Base-by-base conservation (phyloP, 2,888 invertebrate species). In the Syritta pipiens region DNA sequence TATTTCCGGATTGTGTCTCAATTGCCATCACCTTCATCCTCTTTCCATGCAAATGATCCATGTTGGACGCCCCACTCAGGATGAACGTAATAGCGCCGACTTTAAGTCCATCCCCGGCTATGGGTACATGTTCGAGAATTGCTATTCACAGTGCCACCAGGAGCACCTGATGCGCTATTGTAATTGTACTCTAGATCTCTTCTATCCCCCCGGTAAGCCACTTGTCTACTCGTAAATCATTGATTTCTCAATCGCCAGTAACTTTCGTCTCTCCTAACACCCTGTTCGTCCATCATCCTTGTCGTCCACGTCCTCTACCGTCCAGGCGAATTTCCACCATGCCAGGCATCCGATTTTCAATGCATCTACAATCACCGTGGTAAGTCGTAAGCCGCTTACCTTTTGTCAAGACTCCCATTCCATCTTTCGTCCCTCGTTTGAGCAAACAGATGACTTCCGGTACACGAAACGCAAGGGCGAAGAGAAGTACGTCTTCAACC, bases 111-210 rank as follows among this genome's bases (percentile, higher is more conserved):
- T 89, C 20, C 81, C 83, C 4, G 88, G 86, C 20, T 85, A 87
- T 67, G 83, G 84, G 42, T 89, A 89, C 77, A 86, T 88, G 84
- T 83, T 84, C 71, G 84, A 86, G 69, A 89, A 89, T 84, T 89
- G 89, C 74, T 81, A 84, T 60, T 83, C 88, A 17, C 85, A 88
- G 81, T 89, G 89, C 81, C 87, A 87, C 81, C 88, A 88, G 81
- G 84, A 86, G 81, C 85, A 88, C 84, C 83, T 87, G 82, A 74
- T 86, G 22, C 82, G 83, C 26, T 86, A 85, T 71, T 89, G 89
- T 65, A 88, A 89, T 82, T 89, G 89, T 81, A 88, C 87, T 14
- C 51, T 89, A 82, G 89, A 88, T 69, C 82, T 88, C 57, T 82
- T 88, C 26, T 89, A 86, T 85, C 88, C 89, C 35, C 84, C 85